Conservation (phyloP, 1,140 invertebrate genomes). For the Venustaconcha ellipsiformis region DNA sequence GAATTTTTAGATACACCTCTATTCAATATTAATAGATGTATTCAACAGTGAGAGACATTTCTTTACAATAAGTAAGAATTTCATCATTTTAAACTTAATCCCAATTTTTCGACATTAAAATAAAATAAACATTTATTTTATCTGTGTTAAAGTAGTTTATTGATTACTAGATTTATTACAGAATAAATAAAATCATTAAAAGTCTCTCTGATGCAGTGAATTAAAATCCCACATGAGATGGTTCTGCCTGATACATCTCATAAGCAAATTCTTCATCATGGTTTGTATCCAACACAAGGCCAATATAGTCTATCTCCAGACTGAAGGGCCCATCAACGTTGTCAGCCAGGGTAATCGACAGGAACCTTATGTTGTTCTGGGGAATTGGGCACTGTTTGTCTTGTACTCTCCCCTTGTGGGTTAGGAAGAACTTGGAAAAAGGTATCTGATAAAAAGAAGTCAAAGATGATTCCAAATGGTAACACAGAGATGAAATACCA, state of each 20-base stretch:
- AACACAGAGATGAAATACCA: not conserved
- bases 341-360: conserved; percentile 87
- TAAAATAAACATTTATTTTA: too few relatives aligned
- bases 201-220: too few relatives aligned
- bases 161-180: too few relatives aligned
- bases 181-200: too few relatives aligned
- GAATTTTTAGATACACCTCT: too few relatives aligned
- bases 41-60: too few relatives aligned
- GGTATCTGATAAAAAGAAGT: conserved; percentile 79
- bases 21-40: too few relatives aligned
- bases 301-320: conserved; percentile 95
- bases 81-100: too few relatives aligned
- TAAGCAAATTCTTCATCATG: conserved; percentile 89
- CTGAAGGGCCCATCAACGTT: conserved; percentile 83
- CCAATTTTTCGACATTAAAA: too few relatives aligned
- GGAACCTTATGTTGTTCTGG: conserved; percentile 74
- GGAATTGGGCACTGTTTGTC: conserved; percentile 80
- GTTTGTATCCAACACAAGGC: conserved; percentile 81
- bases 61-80: too few relatives aligned
- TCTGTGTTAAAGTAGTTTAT: too few relatives aligned
- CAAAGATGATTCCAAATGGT: not conserved
- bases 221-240: too few relatives aligned
- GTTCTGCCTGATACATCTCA: conserved; percentile 79
- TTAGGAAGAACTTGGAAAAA: conserved; percentile 92
- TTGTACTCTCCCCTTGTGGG: conserved; percentile 87